Base-by-base conservation (phyloP, 2,113 vertebrate genomes). In the Stomatorhinus ivindoensis region DNA sequence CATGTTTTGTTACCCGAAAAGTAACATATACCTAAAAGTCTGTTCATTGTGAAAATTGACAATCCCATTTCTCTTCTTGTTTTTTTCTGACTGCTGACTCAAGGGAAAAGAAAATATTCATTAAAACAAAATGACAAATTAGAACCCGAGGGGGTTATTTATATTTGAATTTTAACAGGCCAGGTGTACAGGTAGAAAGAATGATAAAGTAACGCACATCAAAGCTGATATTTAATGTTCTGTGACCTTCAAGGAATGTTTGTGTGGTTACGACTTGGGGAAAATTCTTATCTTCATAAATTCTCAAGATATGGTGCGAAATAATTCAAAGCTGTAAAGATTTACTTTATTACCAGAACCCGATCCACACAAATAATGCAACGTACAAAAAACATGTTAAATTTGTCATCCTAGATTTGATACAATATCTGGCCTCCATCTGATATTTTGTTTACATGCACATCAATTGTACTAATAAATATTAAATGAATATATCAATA, bases 121-220 rank as follows among this genome's bases (percentile, higher is more conserved):
- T 86, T 86, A 86, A 86, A 86, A 86, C 13, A 86, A 50, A 86
- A 86, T 91, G 89, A 91, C 89, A 90, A 90, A 90, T 87, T 89
- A 91, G 69, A 27, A 90, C 89, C 90, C 4, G n/a, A 24, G 89
- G 80, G 90, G 82, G 76, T 44, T 88, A 91, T 92, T 90, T 90
- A 91, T 91, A 90, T 90, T 91, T 91, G 91, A 91, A 91, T 91
- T 91, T 90, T 61, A 90, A 91, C 90, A 91, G 83, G 35, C 89
- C 90, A 91, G 92, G 92, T 91, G 90, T 88, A 51, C 87, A 84
- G 86, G 88, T 90, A 39, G 84, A 91, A 89, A 88, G 51, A 87
- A 91, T 86, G 55, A 90, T 89, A 58, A 86, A 48, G 89, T 88
- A 82, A 88, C 55, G 21, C 55, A 90, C 69, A 88, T 92, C 92